Percentiles rank a stretch among this genome's conserved stretches.
phyloP scores from a whole-genome alignment of 2,888 invertebrate species.

The Megastigmus dorsalis region DNA sequence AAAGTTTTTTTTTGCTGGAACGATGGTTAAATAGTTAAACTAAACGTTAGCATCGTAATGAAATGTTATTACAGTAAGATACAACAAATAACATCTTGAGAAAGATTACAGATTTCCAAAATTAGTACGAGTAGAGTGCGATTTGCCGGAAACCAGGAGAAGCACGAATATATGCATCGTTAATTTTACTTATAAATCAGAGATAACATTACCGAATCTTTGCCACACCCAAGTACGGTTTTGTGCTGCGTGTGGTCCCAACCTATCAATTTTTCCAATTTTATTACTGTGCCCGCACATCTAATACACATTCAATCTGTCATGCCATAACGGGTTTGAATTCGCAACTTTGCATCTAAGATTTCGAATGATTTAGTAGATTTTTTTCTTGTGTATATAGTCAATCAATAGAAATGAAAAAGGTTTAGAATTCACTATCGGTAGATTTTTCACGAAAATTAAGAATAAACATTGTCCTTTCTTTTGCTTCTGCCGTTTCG shows the following conservation, averaged over 20 bases:
- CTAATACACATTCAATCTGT: conserved; percentile 41
- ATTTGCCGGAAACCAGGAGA: not conserved
- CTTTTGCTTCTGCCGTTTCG: conserved; percentile 18
- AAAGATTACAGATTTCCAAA: not conserved
- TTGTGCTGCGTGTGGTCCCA: conserved; percentile 31
- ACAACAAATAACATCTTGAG: conserved; percentile 1
- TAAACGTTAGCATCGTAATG: not conserved
- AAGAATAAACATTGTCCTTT: conserved; percentile 36
- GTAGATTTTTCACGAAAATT: conserved; percentile 10
- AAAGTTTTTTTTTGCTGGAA: conserved; percentile 9
- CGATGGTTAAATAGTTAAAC: not conserved
- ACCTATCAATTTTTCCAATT: conserved; percentile 25
- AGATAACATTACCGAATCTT: conserved; percentile 9
- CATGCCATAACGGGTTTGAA: conserved; percentile 42
- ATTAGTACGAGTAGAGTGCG: not conserved
- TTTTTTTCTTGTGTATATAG: not conserved
- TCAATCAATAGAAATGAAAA: conserved; percentile 11
- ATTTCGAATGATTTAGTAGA: conserved; percentile 32
- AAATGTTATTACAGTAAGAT: conserved; percentile 10
- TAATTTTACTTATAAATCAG: conserved; percentile 6
- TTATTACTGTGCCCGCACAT: conserved; percentile 49
- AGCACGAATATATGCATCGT: not conserved
- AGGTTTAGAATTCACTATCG: conserved; percentile 4
- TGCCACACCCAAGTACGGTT: conserved; percentile 33
- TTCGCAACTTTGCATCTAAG: conserved; percentile 40